A percentile compares a stretch with the other conserved stretches of the same genome.
phyloP scores from a whole-genome alignment of 2,113 vertebrate genomes.

The Rissa tridactyla region DNA sequence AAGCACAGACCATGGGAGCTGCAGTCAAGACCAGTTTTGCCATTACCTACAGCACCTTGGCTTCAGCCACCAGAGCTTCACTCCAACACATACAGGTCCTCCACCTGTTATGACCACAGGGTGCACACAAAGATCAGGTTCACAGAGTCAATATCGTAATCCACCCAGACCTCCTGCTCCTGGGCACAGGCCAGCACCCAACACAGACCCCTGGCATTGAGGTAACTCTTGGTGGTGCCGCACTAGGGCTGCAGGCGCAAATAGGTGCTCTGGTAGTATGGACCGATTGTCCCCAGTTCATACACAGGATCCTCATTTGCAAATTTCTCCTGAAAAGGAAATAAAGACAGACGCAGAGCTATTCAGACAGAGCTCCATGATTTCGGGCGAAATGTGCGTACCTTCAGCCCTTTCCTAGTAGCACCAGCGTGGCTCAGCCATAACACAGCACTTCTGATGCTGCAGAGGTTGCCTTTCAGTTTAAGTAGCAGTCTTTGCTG shows the following conservation, averaged over 20 bases:
- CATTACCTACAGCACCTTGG: not conserved
- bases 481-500: not conserved
- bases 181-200: not conserved
- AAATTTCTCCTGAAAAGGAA: constrained; percentile 24
- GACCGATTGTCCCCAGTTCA: not conserved
- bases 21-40: not conserved
- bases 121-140: constrained; percentile 22
- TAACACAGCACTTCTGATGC: not conserved
- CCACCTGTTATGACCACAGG: not conserved
- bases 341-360: not conserved
- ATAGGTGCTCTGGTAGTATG: not conserved
- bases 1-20: not conserved
- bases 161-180: not conserved
- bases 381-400: not conserved
- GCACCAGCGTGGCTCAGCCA: not conserved
- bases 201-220: not conserved
- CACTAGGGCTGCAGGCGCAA: not conserved
- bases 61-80: not conserved
- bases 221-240: not conserved
- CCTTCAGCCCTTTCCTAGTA: not conserved
- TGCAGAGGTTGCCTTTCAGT: not conserved
- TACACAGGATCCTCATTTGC: not conserved
- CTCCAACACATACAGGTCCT: not conserved
- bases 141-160: not conserved
- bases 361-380: not conserved